phyloP scores from a whole-genome alignment of 2,113 vertebrate genomes.

The Petromus typicus region DNA sequence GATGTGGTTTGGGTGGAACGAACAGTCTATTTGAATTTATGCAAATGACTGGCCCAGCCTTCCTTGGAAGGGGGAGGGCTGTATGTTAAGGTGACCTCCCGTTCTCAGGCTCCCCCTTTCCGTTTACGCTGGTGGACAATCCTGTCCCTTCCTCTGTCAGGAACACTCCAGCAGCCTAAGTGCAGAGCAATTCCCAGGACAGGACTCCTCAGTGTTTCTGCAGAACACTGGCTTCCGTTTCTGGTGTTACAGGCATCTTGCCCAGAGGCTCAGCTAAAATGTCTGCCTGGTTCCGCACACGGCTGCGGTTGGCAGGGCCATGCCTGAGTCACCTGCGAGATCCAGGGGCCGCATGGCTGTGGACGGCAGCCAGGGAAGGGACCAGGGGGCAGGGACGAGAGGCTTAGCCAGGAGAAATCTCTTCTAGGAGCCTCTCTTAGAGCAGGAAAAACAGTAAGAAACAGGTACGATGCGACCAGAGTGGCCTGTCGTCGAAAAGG shows the following conservation, averaged over 20 bases:
- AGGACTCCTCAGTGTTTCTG: not conserved
- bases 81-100: accelerated
- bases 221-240: not conserved
- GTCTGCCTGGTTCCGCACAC: not conserved
- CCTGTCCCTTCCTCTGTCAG: too few species aligned
- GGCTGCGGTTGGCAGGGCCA: not conserved
- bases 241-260: not conserved
- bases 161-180: not conserved
- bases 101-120: not conserved
- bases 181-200: not conserved
- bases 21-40: constrained; percentile 28
- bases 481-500: not conserved
- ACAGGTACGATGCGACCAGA: constrained; percentile 40
- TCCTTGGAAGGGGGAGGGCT: not conserved
- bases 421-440: not conserved
- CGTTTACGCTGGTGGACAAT: not conserved
- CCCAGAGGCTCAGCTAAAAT: not conserved
- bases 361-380: not conserved
- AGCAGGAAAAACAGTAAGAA: not conserved
- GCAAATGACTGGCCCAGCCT: not conserved
- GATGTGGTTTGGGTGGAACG: not conserved
- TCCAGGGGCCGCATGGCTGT: not conserved
- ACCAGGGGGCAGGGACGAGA: too few species aligned
- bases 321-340: not conserved
- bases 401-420: not conserved